Evolutionary conservation across 2,797 vertebrate genomes (phyloP).

Genomic region (Yasuhikotakia modesta): DNA sequence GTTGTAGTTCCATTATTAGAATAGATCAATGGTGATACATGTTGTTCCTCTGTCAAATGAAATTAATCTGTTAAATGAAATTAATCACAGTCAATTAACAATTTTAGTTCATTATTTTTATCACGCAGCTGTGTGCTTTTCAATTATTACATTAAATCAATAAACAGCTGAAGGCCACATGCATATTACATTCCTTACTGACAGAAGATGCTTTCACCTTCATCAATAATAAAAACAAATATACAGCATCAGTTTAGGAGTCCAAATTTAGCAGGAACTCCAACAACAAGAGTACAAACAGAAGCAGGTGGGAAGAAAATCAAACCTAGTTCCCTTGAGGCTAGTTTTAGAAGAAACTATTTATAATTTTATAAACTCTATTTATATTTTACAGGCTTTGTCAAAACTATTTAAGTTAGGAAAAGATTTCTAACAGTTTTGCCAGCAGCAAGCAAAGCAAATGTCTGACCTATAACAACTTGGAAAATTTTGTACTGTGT

Average conservation of each 20-base stretch:
- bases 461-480: conserved; percentile 32
- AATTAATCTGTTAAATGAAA: conserved; percentile 27
- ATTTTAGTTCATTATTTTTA: too few species aligned
- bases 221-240: conserved; percentile 29
- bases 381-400: conserved; percentile 41
- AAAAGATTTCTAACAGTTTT: conserved; percentile 37
- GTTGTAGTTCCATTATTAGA: conserved; percentile 17
- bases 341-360: conserved; percentile 38
- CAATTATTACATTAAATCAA: conserved; percentile 8
- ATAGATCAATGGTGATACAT: background rate
- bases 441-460: background rate
- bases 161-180: conserved; percentile 17
- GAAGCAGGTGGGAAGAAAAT: background rate
- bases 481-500: conserved; percentile 17
- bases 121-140: background rate
- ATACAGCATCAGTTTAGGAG: conserved; percentile 13
- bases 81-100: background rate
- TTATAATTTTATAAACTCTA: conserved; percentile 44
- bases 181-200: conserved; percentile 3
- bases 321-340: conserved; percentile 18
- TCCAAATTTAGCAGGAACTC: background rate
- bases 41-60: background rate
- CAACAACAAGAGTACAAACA: conserved; percentile 3
- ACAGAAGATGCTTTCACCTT: conserved; percentile 1
- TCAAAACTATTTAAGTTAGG: conserved; percentile 30